Evolutionary conservation across 1,140 invertebrate species (phyloP).

Genomic region (Zaprionus camerounensis): DNA sequence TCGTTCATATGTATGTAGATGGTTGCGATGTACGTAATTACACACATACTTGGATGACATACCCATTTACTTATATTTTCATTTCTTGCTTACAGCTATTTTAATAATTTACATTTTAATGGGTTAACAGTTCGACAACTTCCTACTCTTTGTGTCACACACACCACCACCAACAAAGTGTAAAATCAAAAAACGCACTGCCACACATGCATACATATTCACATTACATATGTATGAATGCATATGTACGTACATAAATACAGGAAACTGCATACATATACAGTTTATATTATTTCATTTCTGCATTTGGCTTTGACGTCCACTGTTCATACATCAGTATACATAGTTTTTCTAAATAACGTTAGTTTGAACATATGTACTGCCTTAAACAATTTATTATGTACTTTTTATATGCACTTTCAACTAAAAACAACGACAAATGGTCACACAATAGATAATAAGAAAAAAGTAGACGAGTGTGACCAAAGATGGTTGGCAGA

Average conservation of each 20-base stretch:
- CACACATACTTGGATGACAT: slow-evolving; percentile 28
- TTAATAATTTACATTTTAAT: slow-evolving; percentile 23
- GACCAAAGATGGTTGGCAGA: slow-evolving; percentile 6
- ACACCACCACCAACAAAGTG: slow-evolving; percentile 16
- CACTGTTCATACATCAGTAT: slow-evolving; percentile 38
- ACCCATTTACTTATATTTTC: slow-evolving; percentile 21
- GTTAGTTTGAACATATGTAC: slow-evolving; percentile 25
- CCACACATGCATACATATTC: slow-evolving; percentile 47
- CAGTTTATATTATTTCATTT: slow-evolving; percentile 52
- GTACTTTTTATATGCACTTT: slow-evolving; percentile 48
- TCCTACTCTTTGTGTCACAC: slow-evolving; percentile 47
- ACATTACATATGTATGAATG: slow-evolving; percentile 43
- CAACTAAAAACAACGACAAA: slow-evolving; percentile 55
- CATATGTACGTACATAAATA: slow-evolving; percentile 50
- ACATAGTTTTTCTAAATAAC: slow-evolving; percentile 27
- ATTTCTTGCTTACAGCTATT: slow-evolving; percentile 9
- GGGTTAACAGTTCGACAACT: slow-evolving; percentile 40
- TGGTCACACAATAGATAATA: slow-evolving; percentile 56
- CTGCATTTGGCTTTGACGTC: slow-evolving; percentile 34
- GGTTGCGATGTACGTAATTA: slow-evolving; percentile 35
- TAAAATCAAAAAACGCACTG: slow-evolving; percentile 51
- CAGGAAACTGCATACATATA: slow-evolving; percentile 53
- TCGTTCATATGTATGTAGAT: slow-evolving; percentile 24
- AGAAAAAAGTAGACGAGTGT: slow-evolving; percentile 41
- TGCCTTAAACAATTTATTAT: slow-evolving; percentile 26